phyloP scores from a whole-genome alignment of 2,888 invertebrate genomes.

The Acronicta alni region DNA sequence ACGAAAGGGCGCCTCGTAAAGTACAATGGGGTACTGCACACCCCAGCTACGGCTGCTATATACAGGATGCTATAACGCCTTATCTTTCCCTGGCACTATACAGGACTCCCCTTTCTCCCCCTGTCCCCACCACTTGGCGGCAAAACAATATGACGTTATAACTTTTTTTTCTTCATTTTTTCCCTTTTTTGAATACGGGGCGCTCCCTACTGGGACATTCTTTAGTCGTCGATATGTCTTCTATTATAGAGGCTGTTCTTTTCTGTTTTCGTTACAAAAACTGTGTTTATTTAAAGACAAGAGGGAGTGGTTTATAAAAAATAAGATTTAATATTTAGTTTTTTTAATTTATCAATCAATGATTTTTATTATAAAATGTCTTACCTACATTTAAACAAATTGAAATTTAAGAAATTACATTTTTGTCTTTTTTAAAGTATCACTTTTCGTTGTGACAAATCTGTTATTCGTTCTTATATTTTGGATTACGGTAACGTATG shows the following conservation, averaged over 20 bases:
- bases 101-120: slow-evolving; percentile 70
- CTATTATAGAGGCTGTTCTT: slow-evolving; percentile 71
- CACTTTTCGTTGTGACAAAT: no score
- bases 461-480: no score
- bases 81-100: slow-evolving; percentile 85
- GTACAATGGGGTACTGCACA: slow-evolving; percentile 70
- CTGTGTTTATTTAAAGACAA: not conserved
- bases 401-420: no score
- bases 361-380: no score
- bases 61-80: slow-evolving; percentile 80
- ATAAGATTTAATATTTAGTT: not conserved
- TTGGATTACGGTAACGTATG: no score
- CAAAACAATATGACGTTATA: slow-evolving; percentile 90
- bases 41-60: slow-evolving; percentile 65
- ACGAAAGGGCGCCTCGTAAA: slow-evolving; percentile 75
- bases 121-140: slow-evolving; percentile 77
- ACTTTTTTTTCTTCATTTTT: slow-evolving; percentile 88
- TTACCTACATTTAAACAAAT: no score
- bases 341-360: no score
- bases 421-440: no score
- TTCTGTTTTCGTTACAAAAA: slow-evolving; percentile 17
- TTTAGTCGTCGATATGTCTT: slow-evolving; percentile 80
- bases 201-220: slow-evolving; percentile 78
- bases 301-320: not conserved
- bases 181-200: slow-evolving; percentile 86